phyloP scores from a whole-genome alignment of 1,140 invertebrate genomes.

The Chironomus tepperi region DNA sequence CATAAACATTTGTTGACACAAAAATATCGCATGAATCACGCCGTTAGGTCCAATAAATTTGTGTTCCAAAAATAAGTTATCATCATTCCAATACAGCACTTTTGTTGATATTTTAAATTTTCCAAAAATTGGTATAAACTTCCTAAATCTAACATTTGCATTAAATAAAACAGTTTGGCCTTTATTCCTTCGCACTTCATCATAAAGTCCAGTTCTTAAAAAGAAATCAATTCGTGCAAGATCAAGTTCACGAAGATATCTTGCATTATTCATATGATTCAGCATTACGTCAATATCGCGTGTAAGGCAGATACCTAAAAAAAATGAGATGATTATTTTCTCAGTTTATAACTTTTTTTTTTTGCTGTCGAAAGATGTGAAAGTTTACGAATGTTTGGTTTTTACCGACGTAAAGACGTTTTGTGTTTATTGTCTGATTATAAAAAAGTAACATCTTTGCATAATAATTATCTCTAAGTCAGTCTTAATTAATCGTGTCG shows the following conservation, averaged over 20 bases:
- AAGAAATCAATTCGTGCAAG: slow-evolving; percentile 54
- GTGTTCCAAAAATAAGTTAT: background rate
- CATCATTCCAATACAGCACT: slow-evolving; percentile 34
- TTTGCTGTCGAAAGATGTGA: background rate
- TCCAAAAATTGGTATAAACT: slow-evolving; percentile 45
- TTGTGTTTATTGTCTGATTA: no score
- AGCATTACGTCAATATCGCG: slow-evolving; percentile 54
- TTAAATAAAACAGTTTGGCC: slow-evolving; percentile 45
- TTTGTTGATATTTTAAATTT: slow-evolving; percentile 46
- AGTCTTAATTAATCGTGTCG: no score
- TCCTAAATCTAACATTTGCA: slow-evolving; percentile 46
- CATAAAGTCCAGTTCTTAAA: slow-evolving; percentile 45
- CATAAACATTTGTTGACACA: background rate
- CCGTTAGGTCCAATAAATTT: background rate
- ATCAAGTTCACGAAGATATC: slow-evolving; percentile 56
- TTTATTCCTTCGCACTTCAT: slow-evolving; percentile 39
- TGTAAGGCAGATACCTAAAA: slow-evolving; percentile 47
- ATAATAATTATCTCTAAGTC: no score
- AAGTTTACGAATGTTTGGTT: background rate
- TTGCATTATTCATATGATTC: slow-evolving; percentile 54
- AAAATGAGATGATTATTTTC: slow-evolving; percentile 25
- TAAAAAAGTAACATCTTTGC: no score
- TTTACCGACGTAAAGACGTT: no score
- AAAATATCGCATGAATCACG: background rate
- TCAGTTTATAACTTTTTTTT: background rate